phyloP scores from a whole-genome alignment of 1,140 invertebrate genomes.

The Wasmannia auropunctata region DNA sequence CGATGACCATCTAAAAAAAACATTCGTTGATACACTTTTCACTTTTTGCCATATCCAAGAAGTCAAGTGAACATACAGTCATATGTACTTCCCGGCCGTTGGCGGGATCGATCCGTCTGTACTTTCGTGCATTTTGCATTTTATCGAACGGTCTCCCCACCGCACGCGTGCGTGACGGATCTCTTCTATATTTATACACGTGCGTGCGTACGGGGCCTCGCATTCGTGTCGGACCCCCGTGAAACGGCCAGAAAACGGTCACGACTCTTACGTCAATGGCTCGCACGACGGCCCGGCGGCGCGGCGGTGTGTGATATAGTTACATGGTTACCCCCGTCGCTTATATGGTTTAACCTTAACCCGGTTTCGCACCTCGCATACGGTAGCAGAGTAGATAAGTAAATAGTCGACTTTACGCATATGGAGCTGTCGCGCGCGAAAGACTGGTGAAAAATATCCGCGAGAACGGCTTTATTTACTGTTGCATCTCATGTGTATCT shows the following conservation, averaged over 20 bases:
- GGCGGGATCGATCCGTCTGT: constrained; percentile 55
- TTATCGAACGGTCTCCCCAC: constrained; percentile 20
- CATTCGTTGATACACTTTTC: neutral
- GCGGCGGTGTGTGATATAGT: constrained; percentile 58
- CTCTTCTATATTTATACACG: constrained; percentile 32
- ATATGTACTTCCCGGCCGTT: neutral
- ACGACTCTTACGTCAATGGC: constrained; percentile 57
- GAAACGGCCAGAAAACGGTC: constrained; percentile 12
- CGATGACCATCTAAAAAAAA: neutral
- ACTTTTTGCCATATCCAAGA: neutral
- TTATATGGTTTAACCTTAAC: constrained; percentile 77
- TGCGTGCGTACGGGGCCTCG: neutral
- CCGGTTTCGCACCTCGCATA: constrained; percentile 71
- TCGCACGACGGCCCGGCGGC: neutral
- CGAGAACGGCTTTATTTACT: neutral
- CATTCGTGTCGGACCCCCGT: constrained; percentile 23
- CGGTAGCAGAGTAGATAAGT: constrained; percentile 51
- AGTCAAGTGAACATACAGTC: neutral
- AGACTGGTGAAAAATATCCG: neutral
- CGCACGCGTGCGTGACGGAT: neutral
- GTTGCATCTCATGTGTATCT: neutral
- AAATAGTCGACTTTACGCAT: constrained; percentile 41
- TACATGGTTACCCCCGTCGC: constrained; percentile 65
- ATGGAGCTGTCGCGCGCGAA: neutral
- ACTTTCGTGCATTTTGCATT: constrained; percentile 43